Conservation (phyloP, 2,888 invertebrate species). For the Melinopterus prodromus region DNA sequence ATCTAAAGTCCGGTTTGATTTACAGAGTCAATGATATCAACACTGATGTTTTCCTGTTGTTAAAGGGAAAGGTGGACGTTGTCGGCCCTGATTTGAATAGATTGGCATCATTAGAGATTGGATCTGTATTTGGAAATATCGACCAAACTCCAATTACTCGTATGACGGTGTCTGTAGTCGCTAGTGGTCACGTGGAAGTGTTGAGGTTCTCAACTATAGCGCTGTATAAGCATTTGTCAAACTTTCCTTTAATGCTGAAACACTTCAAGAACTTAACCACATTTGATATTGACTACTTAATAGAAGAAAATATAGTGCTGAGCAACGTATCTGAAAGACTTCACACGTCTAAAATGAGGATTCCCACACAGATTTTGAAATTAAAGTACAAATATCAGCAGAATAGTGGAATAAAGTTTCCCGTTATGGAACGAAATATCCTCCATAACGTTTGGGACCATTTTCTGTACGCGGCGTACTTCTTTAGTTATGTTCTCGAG, state of each 20-base stretch:
- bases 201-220: slow-evolving; percentile 38
- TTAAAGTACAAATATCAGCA: not conserved
- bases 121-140: slow-evolving; percentile 47
- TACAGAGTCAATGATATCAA: slow-evolving; percentile 44
- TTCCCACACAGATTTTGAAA: not conserved
- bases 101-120: slow-evolving; percentile 39
- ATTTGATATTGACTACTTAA: slow-evolving; percentile 42
- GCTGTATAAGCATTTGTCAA: slow-evolving; percentile 42
- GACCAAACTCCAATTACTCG: slow-evolving; percentile 39
- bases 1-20: slow-evolving; percentile 36
- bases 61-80: slow-evolving; percentile 46
- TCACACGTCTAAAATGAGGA: not conserved
- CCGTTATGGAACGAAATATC: slow-evolving; percentile 13
- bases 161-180: slow-evolving; percentile 46
- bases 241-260: slow-evolving; percentile 38
- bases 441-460: slow-evolving; percentile 29
- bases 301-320: slow-evolving; percentile 13
- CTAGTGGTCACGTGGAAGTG: slow-evolving; percentile 46
- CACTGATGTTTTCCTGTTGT: slow-evolving; percentile 41
- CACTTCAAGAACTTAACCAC: slow-evolving; percentile 37
- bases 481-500: slow-evolving; percentile 28
- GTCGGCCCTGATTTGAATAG: slow-evolving; percentile 45
- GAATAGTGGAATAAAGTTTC: not conserved
- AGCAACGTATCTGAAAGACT: not conserved
- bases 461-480: slow-evolving; percentile 27